Conservation (phyloP, 2,113 vertebrate genomes). For the Paratilapia polleni region DNA sequence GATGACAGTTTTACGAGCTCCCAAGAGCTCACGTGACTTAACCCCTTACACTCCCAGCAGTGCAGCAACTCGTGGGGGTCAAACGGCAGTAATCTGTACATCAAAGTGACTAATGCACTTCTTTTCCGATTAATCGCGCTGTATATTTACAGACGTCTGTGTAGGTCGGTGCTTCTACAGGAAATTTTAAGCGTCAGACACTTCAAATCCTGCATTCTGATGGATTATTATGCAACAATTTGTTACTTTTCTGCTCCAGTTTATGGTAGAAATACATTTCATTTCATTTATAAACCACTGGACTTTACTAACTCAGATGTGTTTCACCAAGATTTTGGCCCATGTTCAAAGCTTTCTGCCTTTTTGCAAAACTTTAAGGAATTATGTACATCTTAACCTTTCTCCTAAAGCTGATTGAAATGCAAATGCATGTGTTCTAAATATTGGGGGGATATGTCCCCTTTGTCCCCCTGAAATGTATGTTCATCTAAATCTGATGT, state of each 20-base stretch:
- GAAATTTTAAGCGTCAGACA: not conserved
- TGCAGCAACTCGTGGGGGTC: not conserved
- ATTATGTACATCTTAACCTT: not conserved
- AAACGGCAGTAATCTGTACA: not conserved
- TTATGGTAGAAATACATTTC: not conserved
- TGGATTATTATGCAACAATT: not conserved
- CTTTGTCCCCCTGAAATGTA: not conserved
- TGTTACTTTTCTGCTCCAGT: not conserved
- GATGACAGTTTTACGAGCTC: conserved; percentile 17
- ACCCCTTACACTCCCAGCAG: conserved; percentile 22
- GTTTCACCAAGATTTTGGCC: not conserved
- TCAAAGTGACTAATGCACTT: not conserved
- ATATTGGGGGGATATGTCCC: not conserved
- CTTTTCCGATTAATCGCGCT: no score
- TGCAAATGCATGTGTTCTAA: not conserved
- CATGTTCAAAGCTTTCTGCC: not conserved
- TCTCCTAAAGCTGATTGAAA: no score
- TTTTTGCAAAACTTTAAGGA: not conserved
- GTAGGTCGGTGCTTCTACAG: no score
- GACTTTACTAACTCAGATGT: not conserved
- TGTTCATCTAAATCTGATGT: not conserved
- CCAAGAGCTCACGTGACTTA: conserved; percentile 15
- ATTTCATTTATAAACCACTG: not conserved
- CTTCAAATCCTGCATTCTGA: not conserved
- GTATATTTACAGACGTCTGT: no score